Percentiles rank a stretch among this genome's conserved stretches.
Evolutionary conservation across 1,140 invertebrate genomes (phyloP).

Genomic region (Conus ventricosus): DNA sequence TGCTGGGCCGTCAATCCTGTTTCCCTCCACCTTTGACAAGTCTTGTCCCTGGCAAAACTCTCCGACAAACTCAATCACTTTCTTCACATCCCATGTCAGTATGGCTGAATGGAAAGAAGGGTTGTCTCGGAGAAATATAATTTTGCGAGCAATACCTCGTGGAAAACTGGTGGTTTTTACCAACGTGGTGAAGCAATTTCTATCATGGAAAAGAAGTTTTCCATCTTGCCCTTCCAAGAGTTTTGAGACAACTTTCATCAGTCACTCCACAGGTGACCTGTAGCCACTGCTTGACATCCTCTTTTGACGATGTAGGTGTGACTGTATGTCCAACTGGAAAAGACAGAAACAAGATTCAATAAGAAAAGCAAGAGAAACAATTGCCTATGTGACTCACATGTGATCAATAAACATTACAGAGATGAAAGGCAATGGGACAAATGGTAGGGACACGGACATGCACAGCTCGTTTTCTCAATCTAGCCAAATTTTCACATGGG

Average conservation of each 20-base stretch:
- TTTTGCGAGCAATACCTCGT: neutral
- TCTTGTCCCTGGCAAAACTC: neutral
- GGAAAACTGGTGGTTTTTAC: neutral
- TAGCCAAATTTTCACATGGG: too few species aligned
- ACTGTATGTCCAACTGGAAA: neutral
- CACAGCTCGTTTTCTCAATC: too few species aligned
- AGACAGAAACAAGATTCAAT: neutral
- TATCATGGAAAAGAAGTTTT: neutral
- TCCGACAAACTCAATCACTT: neutral
- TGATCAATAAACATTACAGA: too few species aligned
- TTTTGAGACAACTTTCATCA: neutral
- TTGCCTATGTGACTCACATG: too few species aligned
- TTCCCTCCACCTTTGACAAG: neutral
- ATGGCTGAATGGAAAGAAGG: neutral
- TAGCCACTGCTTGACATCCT: neutral
- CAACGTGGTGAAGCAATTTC: neutral
- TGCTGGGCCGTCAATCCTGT: neutral
- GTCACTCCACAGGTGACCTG: neutral
- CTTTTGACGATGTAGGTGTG: neutral
- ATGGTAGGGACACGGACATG: too few species aligned
- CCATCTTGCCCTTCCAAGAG: neutral
- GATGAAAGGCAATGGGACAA: too few species aligned
- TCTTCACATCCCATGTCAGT: neutral
- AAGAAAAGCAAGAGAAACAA: too few species aligned
- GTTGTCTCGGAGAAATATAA: neutral